These are phyloP conservation scores for Drosophila kambysellisi DNA, from an alignment of 2,888 invertebrate species.

Conservation along the genomic window DNA sequence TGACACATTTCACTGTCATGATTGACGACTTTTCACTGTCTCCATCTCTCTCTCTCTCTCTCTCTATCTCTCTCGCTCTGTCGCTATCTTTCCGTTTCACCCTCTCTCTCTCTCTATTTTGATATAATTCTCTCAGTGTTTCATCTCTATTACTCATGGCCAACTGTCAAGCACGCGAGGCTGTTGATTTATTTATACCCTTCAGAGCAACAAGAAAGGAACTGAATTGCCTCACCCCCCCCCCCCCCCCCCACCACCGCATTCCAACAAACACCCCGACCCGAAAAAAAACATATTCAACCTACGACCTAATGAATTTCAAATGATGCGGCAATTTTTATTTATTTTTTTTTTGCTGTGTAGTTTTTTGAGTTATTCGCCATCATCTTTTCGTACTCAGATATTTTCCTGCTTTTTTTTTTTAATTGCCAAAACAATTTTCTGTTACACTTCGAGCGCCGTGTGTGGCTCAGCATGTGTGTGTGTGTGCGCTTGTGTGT, in stretches of 20 bases:
- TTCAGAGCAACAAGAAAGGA: constrained; percentile 55
- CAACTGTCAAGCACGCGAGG: constrained; percentile 72
- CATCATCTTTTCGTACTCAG: constrained; percentile 51
- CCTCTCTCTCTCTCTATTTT: constrained; percentile 6
- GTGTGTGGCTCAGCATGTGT: constrained; percentile 46
- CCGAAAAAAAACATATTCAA: constrained; percentile 21
- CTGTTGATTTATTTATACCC: constrained; percentile 76
- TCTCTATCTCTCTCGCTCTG: background rate
- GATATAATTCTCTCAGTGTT: constrained; percentile 14
- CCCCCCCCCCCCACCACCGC: accelerated
- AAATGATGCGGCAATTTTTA: constrained; percentile 77
- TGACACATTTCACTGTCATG: constrained; percentile 77
- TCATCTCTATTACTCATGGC: constrained; percentile 50
- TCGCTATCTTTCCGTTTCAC: constrained; percentile 2
- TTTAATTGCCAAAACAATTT: constrained; percentile 72
- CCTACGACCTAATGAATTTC: constrained; percentile 72
- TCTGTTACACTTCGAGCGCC: constrained; percentile 55
- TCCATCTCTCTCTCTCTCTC: background rate
- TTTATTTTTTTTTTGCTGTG: constrained; percentile 18
- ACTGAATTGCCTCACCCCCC: constrained; percentile 37
- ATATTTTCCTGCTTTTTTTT: constrained; percentile 64
- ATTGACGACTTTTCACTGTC: constrained; percentile 65
- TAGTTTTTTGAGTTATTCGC: constrained; percentile 48
- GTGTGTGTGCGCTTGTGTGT: constrained; percentile 14
- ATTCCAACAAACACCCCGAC: constrained; percentile 45